Percentiles rank a stretch among this genome's conserved stretches.
Evolutionary conservation across 2,888 invertebrate species (phyloP).

Genomic region (Eumerus sabulonum): DNA sequence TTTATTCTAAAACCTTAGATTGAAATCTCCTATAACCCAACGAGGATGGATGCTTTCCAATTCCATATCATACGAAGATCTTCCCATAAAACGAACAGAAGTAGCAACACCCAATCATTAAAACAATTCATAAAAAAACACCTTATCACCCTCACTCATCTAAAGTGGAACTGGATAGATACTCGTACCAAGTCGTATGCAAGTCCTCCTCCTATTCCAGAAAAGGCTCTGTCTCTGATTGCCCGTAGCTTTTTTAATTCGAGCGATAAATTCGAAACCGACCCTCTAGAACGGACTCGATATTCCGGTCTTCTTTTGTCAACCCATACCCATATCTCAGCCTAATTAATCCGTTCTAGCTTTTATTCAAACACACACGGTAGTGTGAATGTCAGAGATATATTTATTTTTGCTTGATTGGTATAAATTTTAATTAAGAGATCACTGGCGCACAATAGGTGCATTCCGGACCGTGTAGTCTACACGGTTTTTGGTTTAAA

Average conservation of each 20-base stretch:
- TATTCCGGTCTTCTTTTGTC: constrained; percentile 31
- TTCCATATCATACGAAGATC: too few relatives aligned
- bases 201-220: constrained; percentile 8
- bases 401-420: constrained; percentile 56
- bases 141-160: constrained; percentile 46
- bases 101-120: constrained; percentile 31
- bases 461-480: background rate
- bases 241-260: constrained; percentile 56
- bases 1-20: too few relatives aligned
- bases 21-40: too few relatives aligned
- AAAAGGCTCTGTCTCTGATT: constrained; percentile 1
- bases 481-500: constrained; percentile 12
- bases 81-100: too few relatives aligned
- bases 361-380: background rate
- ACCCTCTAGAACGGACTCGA: background rate
- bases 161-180: background rate
- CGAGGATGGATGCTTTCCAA: too few relatives aligned
- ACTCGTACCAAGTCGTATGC: too few relatives aligned
- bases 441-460: constrained; percentile 12
- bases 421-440: constrained; percentile 61
- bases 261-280: constrained; percentile 40
- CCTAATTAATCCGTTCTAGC: constrained; percentile 43
- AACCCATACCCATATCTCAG: too few relatives aligned
- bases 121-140: constrained; percentile 48
- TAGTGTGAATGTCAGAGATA: constrained; percentile 33